Evolutionary conservation across 1,140 invertebrate species (phyloP).

Genomic region (Zaprionus ghesquierei): DNA sequence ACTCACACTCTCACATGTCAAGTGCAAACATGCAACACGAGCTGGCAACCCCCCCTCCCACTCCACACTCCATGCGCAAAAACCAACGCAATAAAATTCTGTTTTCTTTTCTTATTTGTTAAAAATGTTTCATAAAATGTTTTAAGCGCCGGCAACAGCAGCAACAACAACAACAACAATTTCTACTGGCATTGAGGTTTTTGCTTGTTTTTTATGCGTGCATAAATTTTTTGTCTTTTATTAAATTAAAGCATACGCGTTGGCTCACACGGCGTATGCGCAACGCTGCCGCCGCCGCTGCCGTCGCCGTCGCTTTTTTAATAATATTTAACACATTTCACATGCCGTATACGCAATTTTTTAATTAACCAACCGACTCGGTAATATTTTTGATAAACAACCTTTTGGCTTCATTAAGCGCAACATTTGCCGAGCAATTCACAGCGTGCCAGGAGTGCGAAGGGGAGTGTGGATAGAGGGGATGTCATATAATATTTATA

Average conservation of each 20-base stretch:
- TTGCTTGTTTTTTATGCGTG: constrained; percentile 14
- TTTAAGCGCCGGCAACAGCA: neutral
- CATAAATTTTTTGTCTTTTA: constrained; percentile 28
- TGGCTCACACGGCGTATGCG: constrained; percentile 54
- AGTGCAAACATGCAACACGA: neutral
- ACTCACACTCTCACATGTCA: constrained; percentile 10
- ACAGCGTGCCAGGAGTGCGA: neutral
- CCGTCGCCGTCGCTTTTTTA: constrained; percentile 28
- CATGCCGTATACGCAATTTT: constrained; percentile 71
- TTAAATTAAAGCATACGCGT: constrained; percentile 65
- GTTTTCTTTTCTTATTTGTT: neutral
- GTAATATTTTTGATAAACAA: constrained; percentile 52
- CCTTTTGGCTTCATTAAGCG: constrained; percentile 42
- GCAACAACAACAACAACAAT: neutral
- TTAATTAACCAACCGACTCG: constrained; percentile 68
- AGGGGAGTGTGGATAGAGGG: neutral
- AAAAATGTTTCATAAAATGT: neutral
- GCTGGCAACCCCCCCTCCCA: accelerated
- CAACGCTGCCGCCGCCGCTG: constrained; percentile 1
- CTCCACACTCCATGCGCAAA: neutral
- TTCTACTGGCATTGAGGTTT: neutral
- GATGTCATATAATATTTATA: constrained; percentile 47
- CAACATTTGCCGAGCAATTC: constrained; percentile 40
- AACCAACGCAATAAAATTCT: neutral
- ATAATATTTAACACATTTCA: constrained; percentile 46